Percentiles rank a stretch among this genome's conserved stretches.
Conservation (phyloP, 2,797 vertebrate species). For the Epinephelus awoara region DNA sequence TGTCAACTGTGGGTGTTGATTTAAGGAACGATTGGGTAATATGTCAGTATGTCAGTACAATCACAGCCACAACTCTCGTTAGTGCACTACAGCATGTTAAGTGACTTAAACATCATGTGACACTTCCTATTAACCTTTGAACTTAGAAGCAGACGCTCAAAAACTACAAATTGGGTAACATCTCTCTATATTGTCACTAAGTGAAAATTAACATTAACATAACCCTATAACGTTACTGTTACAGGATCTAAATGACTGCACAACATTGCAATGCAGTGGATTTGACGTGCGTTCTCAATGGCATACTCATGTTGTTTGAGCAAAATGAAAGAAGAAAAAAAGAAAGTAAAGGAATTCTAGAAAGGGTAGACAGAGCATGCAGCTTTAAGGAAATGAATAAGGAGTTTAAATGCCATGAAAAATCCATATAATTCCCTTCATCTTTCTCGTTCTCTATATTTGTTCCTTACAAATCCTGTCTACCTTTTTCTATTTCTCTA, state of each 20-base stretch:
- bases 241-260: too few species aligned
- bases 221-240: background rate
- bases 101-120: background rate
- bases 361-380: background rate
- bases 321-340: background rate
- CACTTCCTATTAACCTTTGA: background rate
- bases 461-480: background rate
- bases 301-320: background rate
- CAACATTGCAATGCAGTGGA: background rate
- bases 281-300: background rate
- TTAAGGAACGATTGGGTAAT: background rate
- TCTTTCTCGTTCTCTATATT: background rate
- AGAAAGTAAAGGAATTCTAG: background rate
- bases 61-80: background rate
- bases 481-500: background rate
- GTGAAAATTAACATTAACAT: background rate
- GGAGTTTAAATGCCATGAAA: background rate
- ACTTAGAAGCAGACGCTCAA: background rate
- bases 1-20: background rate
- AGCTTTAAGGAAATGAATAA: background rate
- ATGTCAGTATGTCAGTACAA: background rate
- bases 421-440: background rate
- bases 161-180: background rate
- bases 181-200: background rate
- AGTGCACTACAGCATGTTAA: background rate